Base-by-base conservation (phyloP, 2,797 vertebrate genomes). In the Furcifer pardalis region DNA sequence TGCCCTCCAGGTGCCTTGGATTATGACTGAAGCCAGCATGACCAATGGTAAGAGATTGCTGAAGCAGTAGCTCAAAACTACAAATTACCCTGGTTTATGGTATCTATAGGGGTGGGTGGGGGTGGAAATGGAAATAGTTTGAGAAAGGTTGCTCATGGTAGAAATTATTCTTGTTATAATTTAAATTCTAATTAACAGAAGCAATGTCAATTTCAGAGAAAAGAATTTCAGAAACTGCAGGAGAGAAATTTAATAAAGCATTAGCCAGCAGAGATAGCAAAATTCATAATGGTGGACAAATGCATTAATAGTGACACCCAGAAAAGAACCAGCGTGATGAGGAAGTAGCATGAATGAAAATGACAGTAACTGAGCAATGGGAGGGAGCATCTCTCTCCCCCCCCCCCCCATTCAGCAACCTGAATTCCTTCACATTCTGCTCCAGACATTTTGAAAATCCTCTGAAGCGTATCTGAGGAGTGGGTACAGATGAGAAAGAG, bases 141-240 rank as follows among this genome's bases (percentile, higher is more conserved):
- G 27, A 63, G 59, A 82, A 82, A 63, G 44, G 63, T 68, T 69
- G 63, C 49, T 56, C 79, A 56, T 17, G 2, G 66, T 6, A 5
- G 37, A 77, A 46, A 79, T 49, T 37, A 37, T 1, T 23, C 32
- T 77, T 40, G 8, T 40, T 71, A 71, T 71, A n/a, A n/a, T 49
- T n/a, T n/a, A 73, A 32, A 69, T 81, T 44, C 30, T 37, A 72
- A 80, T 80, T 66, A 37, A 77, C 49, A 78, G 60, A 77, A 52
- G n/a, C 52, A 69, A 56, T 62, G 52, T 32, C 52, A 72, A 9
- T n/a, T 19, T 72, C 79, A 81, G 42, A 81, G 37, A n/a, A n/a
- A n/a, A n/a, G n/a, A n/a, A n/a, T n/a, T n/a, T n/a, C n/a, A n/a
- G n/a, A n/a, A n/a, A n/a, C 49, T 81, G 19, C 7, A 44, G 30